Base-by-base conservation (phyloP, 2,888 invertebrate genomes). In the Eristalis intricaria region DNA sequence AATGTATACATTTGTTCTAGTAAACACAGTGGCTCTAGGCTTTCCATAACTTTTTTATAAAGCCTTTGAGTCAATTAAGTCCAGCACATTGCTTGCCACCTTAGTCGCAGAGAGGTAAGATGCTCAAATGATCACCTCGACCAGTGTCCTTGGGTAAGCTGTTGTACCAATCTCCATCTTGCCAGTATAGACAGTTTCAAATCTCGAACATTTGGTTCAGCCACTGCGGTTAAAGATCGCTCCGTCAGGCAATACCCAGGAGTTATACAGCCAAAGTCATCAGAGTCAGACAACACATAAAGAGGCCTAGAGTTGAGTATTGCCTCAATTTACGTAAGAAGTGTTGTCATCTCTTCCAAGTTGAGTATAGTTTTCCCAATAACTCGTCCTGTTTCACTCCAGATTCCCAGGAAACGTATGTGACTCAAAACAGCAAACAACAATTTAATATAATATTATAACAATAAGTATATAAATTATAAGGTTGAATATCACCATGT, bases 111-210 rank as follows among this genome's bases (percentile, higher is more conserved):
- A n/a, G n/a, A n/a, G n/a, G n/a, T n/a, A n/a, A n/a, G n/a, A n/a
- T n/a, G n/a, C n/a, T n/a, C n/a, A n/a, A n/a, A 56, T 56, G 56
- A 56, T 22, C 22, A 22, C 22, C n/a, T 68, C 40, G 66, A 68
- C 76, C 76, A 76, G 68, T 68, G 68, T 35, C 8, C n/a, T 61
- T 68, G 76, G 61, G 60, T 29, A 63, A 76, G 66, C 68, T 76
- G 60, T 69, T 69, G 69, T 35, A 69, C 63, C 32, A 69, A n/a
- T 63, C 40, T 68, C 68, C 76, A 77, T 77, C 76, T 60, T 68
- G 66, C 68, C 76, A 61, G 43, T 22, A 68, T 22, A 32, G 32
- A 50, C 69, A 69, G 19, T 29, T 77, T 77, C 32, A 69, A 13
- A n/a, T 68, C 66, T 2, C 61, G 68, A 15, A 69, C 66, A n/a